phyloP scores from a whole-genome alignment of 2,888 invertebrate species.

The Noctuana brunneofusca region DNA sequence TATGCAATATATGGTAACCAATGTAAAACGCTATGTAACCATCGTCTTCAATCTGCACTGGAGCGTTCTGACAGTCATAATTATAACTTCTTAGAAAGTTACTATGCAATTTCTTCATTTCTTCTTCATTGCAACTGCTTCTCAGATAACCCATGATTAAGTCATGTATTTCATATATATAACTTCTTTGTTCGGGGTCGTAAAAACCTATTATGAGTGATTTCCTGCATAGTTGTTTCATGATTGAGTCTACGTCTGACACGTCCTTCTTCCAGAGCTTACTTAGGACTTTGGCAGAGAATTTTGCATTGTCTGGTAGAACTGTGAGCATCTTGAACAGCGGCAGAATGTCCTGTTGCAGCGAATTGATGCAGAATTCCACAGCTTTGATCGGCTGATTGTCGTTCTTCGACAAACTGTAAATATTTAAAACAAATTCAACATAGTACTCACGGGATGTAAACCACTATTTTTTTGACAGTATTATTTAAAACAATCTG shows the following conservation, averaged over 20 bases:
- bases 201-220: constrained; percentile 86
- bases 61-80: constrained; percentile 69
- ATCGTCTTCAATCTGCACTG: constrained; percentile 85
- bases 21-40: constrained; percentile 89
- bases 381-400: constrained; percentile 79
- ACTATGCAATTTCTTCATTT: constrained; percentile 78
- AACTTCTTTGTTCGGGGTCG: constrained; percentile 82
- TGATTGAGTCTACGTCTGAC: constrained; percentile 82
- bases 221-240: constrained; percentile 85
- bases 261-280: constrained; percentile 67
- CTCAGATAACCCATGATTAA: constrained; percentile 85
- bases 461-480: no score
- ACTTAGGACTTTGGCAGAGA: constrained; percentile 81
- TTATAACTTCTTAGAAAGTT: constrained; percentile 84
- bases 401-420: constrained; percentile 58
- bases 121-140: constrained; percentile 63
- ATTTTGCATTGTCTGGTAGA: constrained; percentile 87
- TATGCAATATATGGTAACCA: constrained; percentile 86
- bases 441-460: no score
- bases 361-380: constrained; percentile 83
- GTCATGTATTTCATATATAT: constrained; percentile 88
- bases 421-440: constrained; percentile 35
- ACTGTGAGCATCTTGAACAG: constrained; percentile 85
- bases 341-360: constrained; percentile 70
- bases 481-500: no score